These are phyloP conservation scores for Eulithis prunata DNA, from an alignment of 2,888 invertebrate genomes.

Conservation along the genomic window DNA sequence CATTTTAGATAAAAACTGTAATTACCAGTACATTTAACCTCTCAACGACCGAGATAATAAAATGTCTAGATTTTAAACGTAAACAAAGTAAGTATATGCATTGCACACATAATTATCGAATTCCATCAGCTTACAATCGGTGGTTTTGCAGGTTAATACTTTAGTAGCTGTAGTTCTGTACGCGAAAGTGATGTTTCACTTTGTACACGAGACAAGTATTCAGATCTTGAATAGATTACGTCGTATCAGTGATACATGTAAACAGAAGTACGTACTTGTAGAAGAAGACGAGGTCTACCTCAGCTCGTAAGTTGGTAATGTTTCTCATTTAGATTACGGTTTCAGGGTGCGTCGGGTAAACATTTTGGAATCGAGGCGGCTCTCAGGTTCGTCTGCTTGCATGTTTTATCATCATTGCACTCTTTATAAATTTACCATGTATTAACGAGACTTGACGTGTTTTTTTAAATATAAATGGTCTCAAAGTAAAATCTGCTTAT, in stretches of 20 bases:
- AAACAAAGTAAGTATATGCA: constrained; percentile 44
- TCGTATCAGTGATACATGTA: constrained; percentile 20
- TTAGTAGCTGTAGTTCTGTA: constrained; percentile 6
- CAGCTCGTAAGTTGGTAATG: constrained; percentile 30
- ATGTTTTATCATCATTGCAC: constrained; percentile 16
- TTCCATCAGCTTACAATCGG: constrained; percentile 27
- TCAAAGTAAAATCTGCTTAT: too few species aligned
- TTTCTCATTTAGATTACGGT: constrained; percentile 34
- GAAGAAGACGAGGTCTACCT: constrained; percentile 31
- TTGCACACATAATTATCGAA: constrained; percentile 54
- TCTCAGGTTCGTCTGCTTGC: constrained; percentile 35
- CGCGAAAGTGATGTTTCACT: constrained; percentile 28
- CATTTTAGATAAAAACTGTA: constrained; percentile 34
- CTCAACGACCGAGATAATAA: constrained; percentile 40
- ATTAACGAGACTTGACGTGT: background rate
- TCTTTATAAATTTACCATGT: background rate
- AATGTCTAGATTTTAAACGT: constrained; percentile 49
- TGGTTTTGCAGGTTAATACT: constrained; percentile 13
- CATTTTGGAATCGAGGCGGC: constrained; percentile 45
- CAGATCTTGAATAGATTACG: constrained; percentile 29
- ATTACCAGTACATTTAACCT: constrained; percentile 36
- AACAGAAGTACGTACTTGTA: constrained; percentile 20
- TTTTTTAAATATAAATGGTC: too few species aligned
- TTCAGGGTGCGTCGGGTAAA: constrained; percentile 47
- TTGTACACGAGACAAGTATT: constrained; percentile 25